phyloP scores from a whole-genome alignment of 2,797 vertebrate species.

The Anguilla marmorata region DNA sequence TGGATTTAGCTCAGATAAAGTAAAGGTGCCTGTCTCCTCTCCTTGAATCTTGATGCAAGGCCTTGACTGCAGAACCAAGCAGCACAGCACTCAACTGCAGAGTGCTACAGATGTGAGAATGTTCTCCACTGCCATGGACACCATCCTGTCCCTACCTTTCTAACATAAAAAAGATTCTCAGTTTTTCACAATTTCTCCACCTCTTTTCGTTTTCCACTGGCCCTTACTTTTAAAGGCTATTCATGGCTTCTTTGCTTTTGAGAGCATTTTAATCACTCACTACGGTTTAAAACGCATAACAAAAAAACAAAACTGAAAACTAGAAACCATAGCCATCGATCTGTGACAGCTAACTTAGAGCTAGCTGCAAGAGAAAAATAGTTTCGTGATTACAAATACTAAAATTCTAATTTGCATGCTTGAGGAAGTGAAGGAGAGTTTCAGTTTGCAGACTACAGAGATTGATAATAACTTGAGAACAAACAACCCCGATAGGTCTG shows the following conservation, averaged over 20 bases:
- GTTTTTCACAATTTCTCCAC: background rate
- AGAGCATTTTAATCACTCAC: background rate
- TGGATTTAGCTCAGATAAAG: background rate
- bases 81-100: too few species aligned
- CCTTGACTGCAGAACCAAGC: background rate
- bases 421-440: background rate
- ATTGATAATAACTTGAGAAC: background rate
- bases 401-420: background rate
- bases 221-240: background rate
- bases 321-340: background rate
- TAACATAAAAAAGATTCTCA: background rate
- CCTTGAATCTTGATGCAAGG: background rate
- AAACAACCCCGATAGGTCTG: background rate
- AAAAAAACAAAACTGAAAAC: background rate
- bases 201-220: background rate
- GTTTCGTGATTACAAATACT: background rate
- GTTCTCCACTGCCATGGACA: background rate
- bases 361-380: background rate
- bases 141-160: background rate
- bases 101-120: background rate
- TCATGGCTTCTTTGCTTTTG: background rate
- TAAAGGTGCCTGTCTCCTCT: background rate
- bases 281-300: background rate
- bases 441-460: background rate
- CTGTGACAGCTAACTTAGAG: background rate